Evolutionary conservation across 2,797 vertebrate genomes (phyloP).

Genomic region (Fistularia commersonii): DNA sequence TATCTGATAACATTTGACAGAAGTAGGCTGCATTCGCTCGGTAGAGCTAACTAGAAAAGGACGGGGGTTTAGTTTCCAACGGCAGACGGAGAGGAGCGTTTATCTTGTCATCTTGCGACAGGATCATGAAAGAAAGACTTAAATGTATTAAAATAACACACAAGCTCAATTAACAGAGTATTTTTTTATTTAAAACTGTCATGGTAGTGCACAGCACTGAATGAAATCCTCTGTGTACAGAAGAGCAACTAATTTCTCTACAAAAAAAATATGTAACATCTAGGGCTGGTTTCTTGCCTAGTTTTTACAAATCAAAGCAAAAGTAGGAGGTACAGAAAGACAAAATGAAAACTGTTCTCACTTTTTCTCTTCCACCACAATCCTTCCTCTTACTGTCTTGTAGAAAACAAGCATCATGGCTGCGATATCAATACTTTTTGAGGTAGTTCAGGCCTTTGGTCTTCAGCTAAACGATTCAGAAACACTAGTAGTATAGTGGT

Average conservation of each 20-base stretch:
- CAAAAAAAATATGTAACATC: conserved; percentile 35
- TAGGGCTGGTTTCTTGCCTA: conserved; percentile 20
- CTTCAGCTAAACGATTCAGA: conserved; percentile 48
- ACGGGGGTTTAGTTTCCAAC: too few species aligned
- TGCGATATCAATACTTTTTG: conserved; percentile 44
- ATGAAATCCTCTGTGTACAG: conserved; percentile 43
- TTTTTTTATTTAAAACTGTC: conserved; percentile 75
- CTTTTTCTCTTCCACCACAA: conserved; percentile 29
- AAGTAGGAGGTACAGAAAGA: conserved; percentile 25
- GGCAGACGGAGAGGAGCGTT: not conserved
- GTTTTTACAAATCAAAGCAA: conserved; percentile 34
- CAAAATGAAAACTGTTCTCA: conserved; percentile 27
- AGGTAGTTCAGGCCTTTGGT: conserved; percentile 51
- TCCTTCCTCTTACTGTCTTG: conserved; percentile 14
- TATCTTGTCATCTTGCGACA: not conserved
- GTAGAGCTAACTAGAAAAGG: too few species aligned
- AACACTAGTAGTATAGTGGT: conserved; percentile 35
- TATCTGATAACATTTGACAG: too few species aligned
- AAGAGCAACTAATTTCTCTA: conserved; percentile 40
- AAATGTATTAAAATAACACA: not conserved
- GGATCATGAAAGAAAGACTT: not conserved
- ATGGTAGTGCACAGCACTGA: conserved; percentile 65
- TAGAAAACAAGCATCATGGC: conserved; percentile 21
- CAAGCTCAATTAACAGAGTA: conserved; percentile 47
- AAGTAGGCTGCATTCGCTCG: too few species aligned